Evolutionary conservation across 2,113 vertebrate genomes (phyloP).

Genomic region (Marmota monax): DNA sequence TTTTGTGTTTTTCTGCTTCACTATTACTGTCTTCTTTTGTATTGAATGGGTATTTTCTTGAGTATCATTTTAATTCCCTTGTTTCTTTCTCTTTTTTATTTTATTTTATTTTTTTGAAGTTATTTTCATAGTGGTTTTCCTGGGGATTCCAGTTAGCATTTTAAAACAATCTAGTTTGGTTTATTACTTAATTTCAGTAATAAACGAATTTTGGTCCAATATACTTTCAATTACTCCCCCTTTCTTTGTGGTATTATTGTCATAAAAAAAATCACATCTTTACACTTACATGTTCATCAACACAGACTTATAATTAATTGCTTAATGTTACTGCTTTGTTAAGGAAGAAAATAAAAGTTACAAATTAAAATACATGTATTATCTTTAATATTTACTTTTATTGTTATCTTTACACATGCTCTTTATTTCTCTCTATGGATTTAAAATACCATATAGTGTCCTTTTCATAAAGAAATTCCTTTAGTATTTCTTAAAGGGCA

Average conservation of each 20-base stretch:
- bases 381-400: background rate
- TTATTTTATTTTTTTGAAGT: background rate
- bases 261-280: background rate
- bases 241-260: conserved; percentile 10
- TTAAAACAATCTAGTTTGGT: conserved; percentile 41
- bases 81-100: conserved; percentile 16
- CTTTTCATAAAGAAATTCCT: background rate
- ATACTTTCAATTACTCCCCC: background rate
- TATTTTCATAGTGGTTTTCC: background rate
- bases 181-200: background rate
- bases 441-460: background rate
- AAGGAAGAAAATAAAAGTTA: conserved; percentile 28
- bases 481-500: background rate
- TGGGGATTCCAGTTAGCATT: conserved; percentile 35
- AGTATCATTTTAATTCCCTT: conserved; percentile 5
- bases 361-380: conserved; percentile 17
- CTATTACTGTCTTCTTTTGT: background rate
- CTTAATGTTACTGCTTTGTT: background rate
- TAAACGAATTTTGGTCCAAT: background rate
- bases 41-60: background rate
- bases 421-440: background rate
- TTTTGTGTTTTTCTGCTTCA: background rate
- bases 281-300: background rate
- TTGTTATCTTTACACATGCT: background rate
- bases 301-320: conserved; percentile 34